Percentiles rank a stretch among this genome's conserved stretches.
These are phyloP conservation scores for Pegoplata infirma DNA, from an alignment of 2,888 invertebrate genomes.

Conservation along the genomic window DNA sequence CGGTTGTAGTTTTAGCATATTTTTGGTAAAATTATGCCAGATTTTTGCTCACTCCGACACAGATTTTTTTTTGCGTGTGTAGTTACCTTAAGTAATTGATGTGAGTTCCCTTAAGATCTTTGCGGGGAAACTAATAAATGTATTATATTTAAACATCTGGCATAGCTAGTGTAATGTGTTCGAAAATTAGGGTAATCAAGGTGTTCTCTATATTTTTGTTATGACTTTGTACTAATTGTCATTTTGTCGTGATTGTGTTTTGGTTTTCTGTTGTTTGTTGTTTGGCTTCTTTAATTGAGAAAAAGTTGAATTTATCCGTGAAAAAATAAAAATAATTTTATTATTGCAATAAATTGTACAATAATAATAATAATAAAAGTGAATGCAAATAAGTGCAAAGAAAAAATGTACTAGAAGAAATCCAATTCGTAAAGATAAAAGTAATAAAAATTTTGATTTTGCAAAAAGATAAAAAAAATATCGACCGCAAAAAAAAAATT, in stretches of 20 bases:
- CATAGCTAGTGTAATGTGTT: neutral
- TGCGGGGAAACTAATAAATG: too few species aligned
- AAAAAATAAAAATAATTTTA: neutral
- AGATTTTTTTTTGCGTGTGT: too few species aligned
- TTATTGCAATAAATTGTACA: conserved; percentile 10
- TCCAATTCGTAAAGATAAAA: conserved; percentile 30
- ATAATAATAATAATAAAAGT: neutral
- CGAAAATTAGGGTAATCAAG: neutral
- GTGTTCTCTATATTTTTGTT: neutral
- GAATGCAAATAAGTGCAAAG: neutral
- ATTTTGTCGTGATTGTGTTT: conserved; percentile 24
- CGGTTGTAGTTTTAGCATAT: too few species aligned
- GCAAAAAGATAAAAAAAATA: conserved; percentile 40
- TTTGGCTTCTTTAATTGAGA: conserved; percentile 30
- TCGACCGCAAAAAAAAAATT: conserved; percentile 59
- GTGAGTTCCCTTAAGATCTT: too few species aligned
- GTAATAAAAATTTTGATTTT: conserved; percentile 26
- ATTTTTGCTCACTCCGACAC: too few species aligned
- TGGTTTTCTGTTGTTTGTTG: conserved; percentile 44
- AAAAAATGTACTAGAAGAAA: conserved; percentile 25
- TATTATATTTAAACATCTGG: neutral
- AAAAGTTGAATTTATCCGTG: conserved; percentile 12
- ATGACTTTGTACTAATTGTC: conserved; percentile 8
- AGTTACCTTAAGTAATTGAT: too few species aligned
- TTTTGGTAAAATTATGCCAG: too few species aligned